Conservation (phyloP, 2,113 vertebrate genomes). For the Terrapene triunguis region DNA sequence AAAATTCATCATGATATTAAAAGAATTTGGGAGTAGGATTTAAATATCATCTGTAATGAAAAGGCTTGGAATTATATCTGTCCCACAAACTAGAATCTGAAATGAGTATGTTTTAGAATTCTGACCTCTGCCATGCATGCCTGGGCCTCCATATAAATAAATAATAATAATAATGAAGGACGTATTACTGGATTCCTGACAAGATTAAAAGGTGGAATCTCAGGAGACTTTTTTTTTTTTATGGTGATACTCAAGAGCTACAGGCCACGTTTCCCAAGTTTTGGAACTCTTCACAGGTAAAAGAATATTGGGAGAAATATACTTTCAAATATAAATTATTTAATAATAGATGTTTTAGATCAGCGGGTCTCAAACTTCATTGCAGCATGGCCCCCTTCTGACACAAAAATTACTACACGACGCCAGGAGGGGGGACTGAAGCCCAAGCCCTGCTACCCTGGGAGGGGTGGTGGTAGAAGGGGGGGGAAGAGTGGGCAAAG, state of each 20-base stretch:
- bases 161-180: neutral
- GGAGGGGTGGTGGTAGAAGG: too few species aligned
- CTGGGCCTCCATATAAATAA: slow-evolving; percentile 30
- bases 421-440: too few species aligned
- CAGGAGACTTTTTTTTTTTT: neutral
- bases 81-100: slow-evolving; percentile 55
- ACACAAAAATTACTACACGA: too few species aligned
- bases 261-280: neutral
- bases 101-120: slow-evolving; percentile 52
- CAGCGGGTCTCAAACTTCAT: too few species aligned
- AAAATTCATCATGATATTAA: slow-evolving; percentile 69
- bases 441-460: too few species aligned
- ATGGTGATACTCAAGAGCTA: neutral
- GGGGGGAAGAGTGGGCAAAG: too few species aligned
- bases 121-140: slow-evolving; percentile 39
- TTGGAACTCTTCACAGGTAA: neutral
- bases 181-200: neutral
- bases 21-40: slow-evolving; percentile 66
- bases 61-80: slow-evolving; percentile 58
- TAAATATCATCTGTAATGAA: slow-evolving; percentile 52
- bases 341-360: fast-evolving
- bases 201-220: slow-evolving; percentile 33
- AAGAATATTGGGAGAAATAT: neutral
- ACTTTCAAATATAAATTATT: neutral
- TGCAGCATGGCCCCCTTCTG: too few species aligned